Evolutionary conservation across 2,888 invertebrate species (phyloP), one percentile per base, ranked within the genome.

Genomic region (Mythimna albipuncta): DNA sequence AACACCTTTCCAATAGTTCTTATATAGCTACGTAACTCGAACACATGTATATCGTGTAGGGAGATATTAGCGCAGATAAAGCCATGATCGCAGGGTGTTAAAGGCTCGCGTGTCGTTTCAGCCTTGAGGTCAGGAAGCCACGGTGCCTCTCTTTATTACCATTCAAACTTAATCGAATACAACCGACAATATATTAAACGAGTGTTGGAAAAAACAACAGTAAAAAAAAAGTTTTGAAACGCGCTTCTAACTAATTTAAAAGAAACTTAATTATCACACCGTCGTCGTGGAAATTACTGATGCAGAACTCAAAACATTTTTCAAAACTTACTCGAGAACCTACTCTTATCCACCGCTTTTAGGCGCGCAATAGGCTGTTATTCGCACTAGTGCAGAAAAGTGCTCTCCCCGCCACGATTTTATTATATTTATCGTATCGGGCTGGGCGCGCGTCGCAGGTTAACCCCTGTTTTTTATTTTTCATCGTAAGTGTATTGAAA

Each of bases 121-220:
- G 83, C 94, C 94, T 94, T 93, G 92, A 84, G 75, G 76, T 78
- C 75, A 84, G 85, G 81, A 82, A 87, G 78, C 79, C 81, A 72
- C 35, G 85, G 84, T 79, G 87, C 83, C 88, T 87, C 85, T 89
- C 87, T 93, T 92, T 93, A 93, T 92, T 90, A 89, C 92, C 88
- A 92, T 93, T 92, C 92, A 88, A 93, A 92, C 89, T 93, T 93
- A 94, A 94, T 93, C 93, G 90, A 92, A 92, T 89, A 92, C 91
- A 87, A 89, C 88, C 85, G 75, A 88, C 89, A 86, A 89, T 89
- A 91, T 88, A 89, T 89, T 87, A 88, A 76, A 81, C 66, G 75
- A 86, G 87, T 88, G 85, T 85, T 87, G 78, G 80, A 85, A 86
- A 47, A 84, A 80, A 81, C 78, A 82, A 85, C 71, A 79, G 79